Percentiles rank a stretch among this genome's conserved stretches.
phyloP scores from a whole-genome alignment of 1,140 invertebrate species.

The Hycleus phaleratus region DNA sequence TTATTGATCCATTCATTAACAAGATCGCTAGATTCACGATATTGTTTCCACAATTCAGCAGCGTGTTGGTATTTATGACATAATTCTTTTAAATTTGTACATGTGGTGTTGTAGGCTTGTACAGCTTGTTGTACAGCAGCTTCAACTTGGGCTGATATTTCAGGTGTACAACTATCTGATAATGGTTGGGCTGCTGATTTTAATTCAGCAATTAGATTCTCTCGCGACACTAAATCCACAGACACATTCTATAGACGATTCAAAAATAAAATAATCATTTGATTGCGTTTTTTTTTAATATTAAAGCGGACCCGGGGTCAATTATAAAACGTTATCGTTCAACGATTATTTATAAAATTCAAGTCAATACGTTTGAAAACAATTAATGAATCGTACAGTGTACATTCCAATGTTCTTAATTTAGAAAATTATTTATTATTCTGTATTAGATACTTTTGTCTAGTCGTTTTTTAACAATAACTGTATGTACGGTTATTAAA shows the following conservation, averaged over 20 bases:
- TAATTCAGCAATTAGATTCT: constrained; percentile 62
- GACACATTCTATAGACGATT: constrained; percentile 30
- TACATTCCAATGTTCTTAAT: too few species aligned
- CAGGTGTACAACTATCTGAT: constrained; percentile 55
- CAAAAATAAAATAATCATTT: not conserved
- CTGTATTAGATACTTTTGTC: too few species aligned
- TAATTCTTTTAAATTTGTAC: constrained; percentile 60
- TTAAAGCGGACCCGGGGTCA: not conserved
- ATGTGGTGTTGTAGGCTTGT: constrained; percentile 66
- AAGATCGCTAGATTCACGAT: constrained; percentile 64
- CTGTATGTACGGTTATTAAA: too few species aligned
- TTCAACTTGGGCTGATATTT: constrained; percentile 60
- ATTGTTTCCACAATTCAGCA: constrained; percentile 67
- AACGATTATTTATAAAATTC: too few species aligned
- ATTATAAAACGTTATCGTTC: too few species aligned
- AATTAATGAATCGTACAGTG: too few species aligned
- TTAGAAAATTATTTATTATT: too few species aligned
- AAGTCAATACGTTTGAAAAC: too few species aligned
- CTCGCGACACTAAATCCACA: constrained; percentile 59
- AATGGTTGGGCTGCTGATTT: constrained; percentile 59
- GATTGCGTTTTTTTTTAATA: not conserved
- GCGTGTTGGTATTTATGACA: constrained; percentile 65
- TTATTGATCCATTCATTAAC: constrained; percentile 64
- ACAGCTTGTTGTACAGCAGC: constrained; percentile 66
- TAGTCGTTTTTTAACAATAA: too few species aligned